Percentiles rank a stretch among this genome's conserved stretches.
These are phyloP conservation scores for Lymantria monacha DNA, from an alignment of 2,888 invertebrate genomes.

Conservation along the genomic window DNA sequence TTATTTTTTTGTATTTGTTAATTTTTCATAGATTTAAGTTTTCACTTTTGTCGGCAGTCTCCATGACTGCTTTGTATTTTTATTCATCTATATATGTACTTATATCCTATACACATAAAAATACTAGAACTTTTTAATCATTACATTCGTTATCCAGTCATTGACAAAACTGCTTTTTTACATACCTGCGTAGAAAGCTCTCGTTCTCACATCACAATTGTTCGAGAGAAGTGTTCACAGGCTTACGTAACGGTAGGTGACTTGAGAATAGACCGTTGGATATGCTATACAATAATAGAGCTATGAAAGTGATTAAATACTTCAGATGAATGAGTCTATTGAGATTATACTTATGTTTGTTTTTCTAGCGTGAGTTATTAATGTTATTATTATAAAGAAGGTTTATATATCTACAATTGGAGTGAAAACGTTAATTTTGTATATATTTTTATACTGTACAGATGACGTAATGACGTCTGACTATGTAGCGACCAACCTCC, in stretches of 20 bases:
- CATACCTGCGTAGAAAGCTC: constrained; percentile 50
- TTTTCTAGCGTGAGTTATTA: constrained; percentile 18
- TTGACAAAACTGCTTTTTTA: constrained; percentile 28
- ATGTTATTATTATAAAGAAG: not conserved
- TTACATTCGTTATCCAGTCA: constrained; percentile 5
- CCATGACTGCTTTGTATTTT: too few species aligned
- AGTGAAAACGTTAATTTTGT: too few species aligned
- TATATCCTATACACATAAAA: too few species aligned
- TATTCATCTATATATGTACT: too few species aligned
- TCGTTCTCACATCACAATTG: constrained; percentile 59
- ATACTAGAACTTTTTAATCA: too few species aligned
- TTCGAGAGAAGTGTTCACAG: constrained; percentile 32
- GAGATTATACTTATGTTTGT: constrained; percentile 12
- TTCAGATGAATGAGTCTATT: constrained; percentile 17
- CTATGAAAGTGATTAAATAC: constrained; percentile 33
- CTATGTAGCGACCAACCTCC: too few species aligned
- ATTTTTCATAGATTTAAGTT: too few species aligned
- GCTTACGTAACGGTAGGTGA: constrained; percentile 28
- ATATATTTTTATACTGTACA: too few species aligned
- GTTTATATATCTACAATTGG: too few species aligned
- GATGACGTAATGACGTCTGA: too few species aligned
- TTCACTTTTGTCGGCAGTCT: too few species aligned
- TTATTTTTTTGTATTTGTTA: too few species aligned
- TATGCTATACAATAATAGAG: constrained; percentile 26
- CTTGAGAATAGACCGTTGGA: constrained; percentile 24